These are phyloP conservation scores for Lithosia quadra DNA, from an alignment of 2,888 invertebrate genomes.

Conservation along the genomic window DNA sequence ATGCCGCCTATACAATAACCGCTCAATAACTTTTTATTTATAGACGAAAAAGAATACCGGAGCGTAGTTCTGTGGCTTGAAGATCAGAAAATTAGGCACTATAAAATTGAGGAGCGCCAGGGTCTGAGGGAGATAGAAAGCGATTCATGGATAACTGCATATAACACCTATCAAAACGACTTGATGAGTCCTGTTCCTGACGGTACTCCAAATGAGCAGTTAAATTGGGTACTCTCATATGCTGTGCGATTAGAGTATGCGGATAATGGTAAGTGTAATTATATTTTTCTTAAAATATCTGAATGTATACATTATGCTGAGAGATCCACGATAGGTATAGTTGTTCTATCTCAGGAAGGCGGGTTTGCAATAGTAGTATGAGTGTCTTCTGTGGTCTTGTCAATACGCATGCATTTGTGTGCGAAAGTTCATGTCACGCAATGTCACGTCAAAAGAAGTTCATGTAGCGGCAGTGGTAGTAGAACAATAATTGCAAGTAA, in stretches of 20 bases:
- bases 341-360: too few relatives aligned
- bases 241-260: conserved; percentile 94
- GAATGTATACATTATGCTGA: not conserved
- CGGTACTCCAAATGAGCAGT: conserved; percentile 88
- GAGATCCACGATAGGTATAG: too few relatives aligned
- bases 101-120: conserved; percentile 93
- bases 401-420: too few relatives aligned
- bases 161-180: conserved; percentile 91
- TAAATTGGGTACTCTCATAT: conserved; percentile 95
- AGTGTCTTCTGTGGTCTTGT: too few relatives aligned
- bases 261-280: conserved; percentile 89
- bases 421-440: too few relatives aligned
- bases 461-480: too few relatives aligned
- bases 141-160: conserved; percentile 91
- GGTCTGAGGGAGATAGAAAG: conserved; percentile 90
- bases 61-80: conserved; percentile 96
- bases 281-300: conserved; percentile 10
- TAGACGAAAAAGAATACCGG: conserved; percentile 93
- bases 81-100: conserved; percentile 96
- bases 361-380: too few relatives aligned
- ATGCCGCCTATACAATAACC: not conserved
- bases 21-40: conserved; percentile 34
- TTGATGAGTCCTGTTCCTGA: conserved; percentile 90
- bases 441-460: too few relatives aligned
- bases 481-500: too few relatives aligned